These are phyloP conservation scores for Pterostichus niger DNA, from an alignment of 2,888 invertebrate genomes.

Conservation along the genomic window DNA sequence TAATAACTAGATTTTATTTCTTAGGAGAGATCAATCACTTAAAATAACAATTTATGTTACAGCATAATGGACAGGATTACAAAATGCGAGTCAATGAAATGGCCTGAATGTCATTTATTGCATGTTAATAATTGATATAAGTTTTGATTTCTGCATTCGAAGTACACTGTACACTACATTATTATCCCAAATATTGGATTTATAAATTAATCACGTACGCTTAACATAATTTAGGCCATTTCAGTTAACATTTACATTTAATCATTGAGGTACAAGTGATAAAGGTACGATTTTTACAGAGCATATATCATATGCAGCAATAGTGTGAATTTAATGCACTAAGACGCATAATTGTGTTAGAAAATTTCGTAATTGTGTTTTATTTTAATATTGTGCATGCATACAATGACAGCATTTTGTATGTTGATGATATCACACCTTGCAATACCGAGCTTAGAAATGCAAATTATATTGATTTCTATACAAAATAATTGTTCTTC, in stretches of 20 bases:
- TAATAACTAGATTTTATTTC: conserved; percentile 55
- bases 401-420: conserved; percentile 62
- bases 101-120: conserved; percentile 65
- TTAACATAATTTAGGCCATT: conserved; percentile 65
- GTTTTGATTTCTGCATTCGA: conserved; percentile 49
- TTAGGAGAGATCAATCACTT: conserved; percentile 63
- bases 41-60: conserved; percentile 63
- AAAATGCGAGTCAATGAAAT: conserved; percentile 66
- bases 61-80: conserved; percentile 61
- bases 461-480: conserved; percentile 36
- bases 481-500: conserved; percentile 29
- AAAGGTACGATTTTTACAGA: conserved; percentile 57
- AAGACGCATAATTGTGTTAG: conserved; percentile 26
- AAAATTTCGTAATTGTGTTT: conserved; percentile 44
- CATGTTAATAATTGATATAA: conserved; percentile 63
- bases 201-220: conserved; percentile 47
- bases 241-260: conserved; percentile 55
- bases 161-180: conserved; percentile 66
- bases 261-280: conserved; percentile 39
- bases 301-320: conserved; percentile 61
- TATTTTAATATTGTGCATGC: conserved; percentile 63
- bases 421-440: conserved; percentile 51
- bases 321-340: conserved; percentile 40
- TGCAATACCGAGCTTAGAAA: conserved; percentile 65
- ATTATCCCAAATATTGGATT: conserved; percentile 64